Evolutionary conservation across 1,140 invertebrate genomes (phyloP).

Genomic region (Atta cephalotes): DNA sequence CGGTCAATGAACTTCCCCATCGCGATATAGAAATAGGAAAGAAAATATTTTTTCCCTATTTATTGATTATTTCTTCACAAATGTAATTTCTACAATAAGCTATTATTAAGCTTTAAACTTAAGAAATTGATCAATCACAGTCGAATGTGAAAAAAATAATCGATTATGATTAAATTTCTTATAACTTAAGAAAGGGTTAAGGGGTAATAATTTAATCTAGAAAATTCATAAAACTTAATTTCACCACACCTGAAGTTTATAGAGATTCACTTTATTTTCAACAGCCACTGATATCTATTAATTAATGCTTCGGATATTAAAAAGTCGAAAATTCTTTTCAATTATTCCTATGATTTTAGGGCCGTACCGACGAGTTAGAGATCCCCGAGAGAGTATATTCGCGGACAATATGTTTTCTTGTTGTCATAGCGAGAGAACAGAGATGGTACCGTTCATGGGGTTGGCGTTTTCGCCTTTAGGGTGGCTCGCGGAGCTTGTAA

Average conservation of each 20-base stretch:
- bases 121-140: no score
- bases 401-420: conserved; percentile 86
- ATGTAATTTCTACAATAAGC: not conserved
- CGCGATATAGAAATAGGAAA: not conserved
- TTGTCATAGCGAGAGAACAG: conserved; percentile 77
- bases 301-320: not conserved
- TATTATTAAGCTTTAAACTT: no score
- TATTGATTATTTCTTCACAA: not conserved
- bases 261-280: not conserved
- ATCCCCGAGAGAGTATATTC: conserved; percentile 75
- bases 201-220: no score
- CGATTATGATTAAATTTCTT: no score
- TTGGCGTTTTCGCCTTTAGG: conserved; percentile 74
- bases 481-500: conserved; percentile 82
- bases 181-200: no score
- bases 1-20: not conserved
- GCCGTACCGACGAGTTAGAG: not conserved
- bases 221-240: not conserved
- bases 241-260: not conserved
- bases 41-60: conserved; percentile 1
- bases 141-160: no score
- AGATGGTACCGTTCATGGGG: conserved; percentile 71
- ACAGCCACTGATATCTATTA: not conserved
- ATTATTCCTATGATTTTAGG: conserved; percentile 5
- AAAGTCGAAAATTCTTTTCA: not conserved